Percentiles rank a stretch among this genome's conserved stretches.
phyloP scores from a whole-genome alignment of 2,113 vertebrate species.

The Bostrychus sinensis region DNA sequence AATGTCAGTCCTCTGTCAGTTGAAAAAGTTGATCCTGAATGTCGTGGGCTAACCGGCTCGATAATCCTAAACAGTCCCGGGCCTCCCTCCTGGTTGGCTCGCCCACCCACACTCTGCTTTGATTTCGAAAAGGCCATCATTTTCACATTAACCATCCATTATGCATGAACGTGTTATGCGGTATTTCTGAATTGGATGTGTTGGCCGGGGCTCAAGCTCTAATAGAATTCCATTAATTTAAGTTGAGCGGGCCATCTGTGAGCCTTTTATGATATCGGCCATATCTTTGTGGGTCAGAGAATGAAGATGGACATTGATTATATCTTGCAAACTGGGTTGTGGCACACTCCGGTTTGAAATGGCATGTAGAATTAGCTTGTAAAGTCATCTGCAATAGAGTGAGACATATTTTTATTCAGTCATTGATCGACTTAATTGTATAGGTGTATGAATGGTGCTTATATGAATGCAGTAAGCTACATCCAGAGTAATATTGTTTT shows the following conservation, averaged over 20 bases:
- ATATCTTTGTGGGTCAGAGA: constrained; percentile 28
- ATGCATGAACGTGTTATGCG: constrained; percentile 43
- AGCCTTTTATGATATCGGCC: constrained; percentile 16
- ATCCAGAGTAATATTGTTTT: too few relatives aligned
- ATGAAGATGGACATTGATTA: constrained; percentile 40
- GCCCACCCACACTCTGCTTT: constrained; percentile 53
- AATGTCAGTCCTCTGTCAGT: constrained; percentile 56
- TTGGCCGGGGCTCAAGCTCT: constrained; percentile 27
- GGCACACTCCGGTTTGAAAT: background rate
- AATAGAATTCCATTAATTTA: constrained; percentile 34
- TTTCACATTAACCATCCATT: constrained; percentile 65
- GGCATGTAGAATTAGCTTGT: background rate
- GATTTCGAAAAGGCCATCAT: constrained; percentile 63
- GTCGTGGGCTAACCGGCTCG: constrained; percentile 7
- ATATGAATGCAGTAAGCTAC: too few relatives aligned
- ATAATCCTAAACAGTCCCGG: constrained; percentile 53
- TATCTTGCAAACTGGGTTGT: background rate
- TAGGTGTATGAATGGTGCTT: too few relatives aligned
- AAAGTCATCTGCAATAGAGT: background rate
- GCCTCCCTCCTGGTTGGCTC: constrained; percentile 28
- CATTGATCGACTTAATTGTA: too few relatives aligned
- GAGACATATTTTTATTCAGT: too few relatives aligned
- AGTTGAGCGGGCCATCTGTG: constrained; percentile 50
- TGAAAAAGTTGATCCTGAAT: constrained; percentile 29
- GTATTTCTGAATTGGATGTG: constrained; percentile 26